Percentiles rank a stretch among this genome's conserved stretches.
phyloP scores from a whole-genome alignment of 2,888 invertebrate genomes.

The Hylaea fasciaria region DNA sequence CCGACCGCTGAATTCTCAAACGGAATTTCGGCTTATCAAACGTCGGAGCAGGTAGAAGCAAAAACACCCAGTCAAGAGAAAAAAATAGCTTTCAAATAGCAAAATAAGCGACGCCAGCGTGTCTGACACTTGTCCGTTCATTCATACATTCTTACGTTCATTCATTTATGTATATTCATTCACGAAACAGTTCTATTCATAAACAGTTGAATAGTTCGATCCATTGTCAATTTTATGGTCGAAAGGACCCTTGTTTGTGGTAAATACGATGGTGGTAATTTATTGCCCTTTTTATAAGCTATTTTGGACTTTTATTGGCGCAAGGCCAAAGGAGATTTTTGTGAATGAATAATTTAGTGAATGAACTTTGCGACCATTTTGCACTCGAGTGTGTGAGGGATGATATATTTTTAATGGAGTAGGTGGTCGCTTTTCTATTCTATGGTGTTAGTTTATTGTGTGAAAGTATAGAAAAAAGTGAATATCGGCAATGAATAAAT shows the following conservation, averaged over 20 bases:
- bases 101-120: conserved; percentile 52
- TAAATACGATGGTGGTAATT: conserved; percentile 55
- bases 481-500: too few relatives aligned
- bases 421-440: neutral
- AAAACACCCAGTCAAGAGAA: conserved; percentile 26
- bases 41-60: conserved; percentile 35
- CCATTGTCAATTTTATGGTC: conserved; percentile 44
- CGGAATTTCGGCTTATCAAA: conserved; percentile 39
- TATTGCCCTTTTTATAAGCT: conserved; percentile 47
- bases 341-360: conserved; percentile 19
- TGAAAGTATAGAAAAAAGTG: neutral
- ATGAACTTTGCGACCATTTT: conserved; percentile 37
- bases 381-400: conserved; percentile 38
- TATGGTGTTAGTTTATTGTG: neutral
- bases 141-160: conserved; percentile 52
- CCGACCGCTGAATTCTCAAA: conserved; percentile 7
- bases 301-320: conserved; percentile 30
- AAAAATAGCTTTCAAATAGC: conserved; percentile 46
- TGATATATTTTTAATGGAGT: conserved; percentile 39
- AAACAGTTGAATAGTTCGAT: conserved; percentile 35
- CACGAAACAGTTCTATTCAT: conserved; percentile 37
- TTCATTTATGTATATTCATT: conserved; percentile 47
- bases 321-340: conserved; percentile 12
- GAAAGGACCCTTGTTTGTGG: conserved; percentile 53
- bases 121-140: conserved; percentile 53